phyloP scores from a whole-genome alignment of 2,888 invertebrate species.

The Ichneumoninae sp. region DNA sequence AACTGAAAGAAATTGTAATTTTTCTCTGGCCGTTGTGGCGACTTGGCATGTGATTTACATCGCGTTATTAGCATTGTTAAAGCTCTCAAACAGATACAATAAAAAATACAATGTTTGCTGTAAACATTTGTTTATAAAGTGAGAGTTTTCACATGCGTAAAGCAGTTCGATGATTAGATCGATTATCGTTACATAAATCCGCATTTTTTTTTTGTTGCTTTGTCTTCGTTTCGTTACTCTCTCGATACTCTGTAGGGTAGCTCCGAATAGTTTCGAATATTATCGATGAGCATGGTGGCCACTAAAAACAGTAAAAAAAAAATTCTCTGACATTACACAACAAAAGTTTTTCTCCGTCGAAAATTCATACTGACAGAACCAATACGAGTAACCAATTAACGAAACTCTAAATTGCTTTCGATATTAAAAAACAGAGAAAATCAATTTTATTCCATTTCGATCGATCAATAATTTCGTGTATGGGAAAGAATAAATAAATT shows the following conservation, averaged over 20 bases:
- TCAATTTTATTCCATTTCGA: too few species aligned
- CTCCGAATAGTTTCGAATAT: constrained; percentile 4
- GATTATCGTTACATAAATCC: neutral
- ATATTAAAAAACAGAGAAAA: too few species aligned
- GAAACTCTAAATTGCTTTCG: too few species aligned
- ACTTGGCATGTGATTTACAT: too few species aligned
- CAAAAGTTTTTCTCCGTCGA: too few species aligned
- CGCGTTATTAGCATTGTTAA: neutral
- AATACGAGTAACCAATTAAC: too few species aligned
- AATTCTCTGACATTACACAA: too few species aligned
- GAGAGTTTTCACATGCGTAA: neutral
- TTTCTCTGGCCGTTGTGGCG: too few species aligned
- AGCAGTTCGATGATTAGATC: neutral
- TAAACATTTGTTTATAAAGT: neutral
- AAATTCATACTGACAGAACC: too few species aligned
- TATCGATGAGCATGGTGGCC: neutral
- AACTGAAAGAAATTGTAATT: too few species aligned
- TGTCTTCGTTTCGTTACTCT: neutral
- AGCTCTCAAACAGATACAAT: neutral
- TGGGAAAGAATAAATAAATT: too few species aligned
- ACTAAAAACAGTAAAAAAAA: neutral
- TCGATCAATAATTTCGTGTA: too few species aligned
- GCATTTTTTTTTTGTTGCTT: neutral
- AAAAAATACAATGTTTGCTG: neutral
- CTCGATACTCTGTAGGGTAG: neutral